Base-by-base conservation (phyloP, 2,888 invertebrate species). In the Plutella xylostella region DNA sequence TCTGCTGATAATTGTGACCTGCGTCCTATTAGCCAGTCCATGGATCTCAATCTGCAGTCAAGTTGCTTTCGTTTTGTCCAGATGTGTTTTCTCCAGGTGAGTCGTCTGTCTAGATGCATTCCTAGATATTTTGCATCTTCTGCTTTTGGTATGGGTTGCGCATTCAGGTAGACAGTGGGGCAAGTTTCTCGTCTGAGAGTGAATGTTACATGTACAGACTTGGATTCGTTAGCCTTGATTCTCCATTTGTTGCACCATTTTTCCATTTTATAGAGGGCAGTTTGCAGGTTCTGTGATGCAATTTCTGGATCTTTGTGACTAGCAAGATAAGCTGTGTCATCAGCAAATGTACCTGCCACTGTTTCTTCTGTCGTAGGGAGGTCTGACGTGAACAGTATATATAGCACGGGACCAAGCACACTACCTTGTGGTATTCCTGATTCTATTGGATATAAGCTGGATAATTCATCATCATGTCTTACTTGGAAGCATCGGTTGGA, bases 41-140 rank as follows among this genome's bases (percentile, higher is more conserved):
- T 21, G 4, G 6, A 20, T 3, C 48, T 19, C 0, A 49, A 18
- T 34, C 41, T 21, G 7, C 41, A 17, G n/a, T 45, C 42, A 2
- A 51, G 45, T 31, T 48, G 40, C 41, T 46, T 43, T 3, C 49
- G 31, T 18, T 55, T 53, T 9, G 40, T 46, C 31, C 43, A 49
- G 7, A 55, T 54, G 25, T 55, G 52, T 20, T 50, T 55, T 35
- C 42, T 40, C 53, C 52, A 55, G 12, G 49, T 52, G 0, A 53
- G 45, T 18, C 44, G 38, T 15, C 48, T 34, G 28, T 53, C 52
- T 5, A 55, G 43, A 20, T 56, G 50, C 38, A 54, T 46, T 4
- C 50, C 52, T 2, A 54, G 30, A 42, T 55, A 56, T 38, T 47
- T 55, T 1, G 49, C 54, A 15, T 42, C 35, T 12, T 53, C 38